phyloP scores from a whole-genome alignment of 2,888 invertebrate genomes.

The Nymphalis c-album region DNA sequence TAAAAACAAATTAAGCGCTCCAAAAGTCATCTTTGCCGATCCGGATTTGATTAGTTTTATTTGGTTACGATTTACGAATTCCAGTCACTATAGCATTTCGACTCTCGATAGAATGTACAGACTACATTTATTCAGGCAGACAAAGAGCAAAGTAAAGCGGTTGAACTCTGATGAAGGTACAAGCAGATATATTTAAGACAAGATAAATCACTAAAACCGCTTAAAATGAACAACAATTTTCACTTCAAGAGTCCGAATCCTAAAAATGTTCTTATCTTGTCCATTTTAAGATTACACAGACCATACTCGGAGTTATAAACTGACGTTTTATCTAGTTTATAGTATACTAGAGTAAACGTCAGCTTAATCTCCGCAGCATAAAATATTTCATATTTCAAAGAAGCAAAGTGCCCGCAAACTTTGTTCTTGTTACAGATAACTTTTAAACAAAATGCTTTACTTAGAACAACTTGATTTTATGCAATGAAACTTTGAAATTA shows the following conservation, averaged over 20 bases:
- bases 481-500: neutral
- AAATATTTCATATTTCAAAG: conserved; percentile 17
- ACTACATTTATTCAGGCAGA: too few species aligned
- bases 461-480: conserved; percentile 1
- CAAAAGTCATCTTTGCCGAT: too few species aligned
- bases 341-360: conserved; percentile 4
- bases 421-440: conserved; percentile 1
- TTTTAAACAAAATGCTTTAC: conserved; percentile 13
- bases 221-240: neutral
- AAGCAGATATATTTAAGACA: too few species aligned
- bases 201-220: neutral
- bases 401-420: conserved; percentile 15
- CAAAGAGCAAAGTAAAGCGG: neutral
- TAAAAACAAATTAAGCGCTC: too few species aligned
- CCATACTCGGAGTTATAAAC: neutral
- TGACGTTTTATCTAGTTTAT: neutral
- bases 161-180: too few species aligned
- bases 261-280: neutral
- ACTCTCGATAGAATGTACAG: too few species aligned
- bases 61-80: too few species aligned
- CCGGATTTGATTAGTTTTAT: too few species aligned
- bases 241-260: neutral
- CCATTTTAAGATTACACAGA: conserved; percentile 1
- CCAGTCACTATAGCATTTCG: too few species aligned
- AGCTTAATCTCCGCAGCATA: conserved; percentile 9